Evolutionary conservation across 2,797 vertebrate species (phyloP), one percentile per base, ranked within the genome.

Genomic region (Acropternis orthonyx): DNA sequence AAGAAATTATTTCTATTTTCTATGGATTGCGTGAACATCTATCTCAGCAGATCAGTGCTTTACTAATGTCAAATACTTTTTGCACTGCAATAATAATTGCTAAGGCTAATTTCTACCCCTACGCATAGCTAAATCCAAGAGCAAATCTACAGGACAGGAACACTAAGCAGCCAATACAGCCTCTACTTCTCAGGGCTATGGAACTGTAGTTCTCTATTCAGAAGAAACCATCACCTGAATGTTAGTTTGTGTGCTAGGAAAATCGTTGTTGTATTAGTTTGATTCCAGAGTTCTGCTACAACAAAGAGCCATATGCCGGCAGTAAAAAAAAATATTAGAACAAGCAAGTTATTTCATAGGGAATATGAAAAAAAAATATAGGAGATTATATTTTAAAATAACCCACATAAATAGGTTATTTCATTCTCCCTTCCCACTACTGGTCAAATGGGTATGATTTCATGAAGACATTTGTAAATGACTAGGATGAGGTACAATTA

Each of bases 251-350:
- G 75, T 71, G 94, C 88, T 87, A 93, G 91, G 86, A 96, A 88
- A 89, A 90, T 0, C 96, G 96, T n/a, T 92, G 78, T 81, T 96
- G 91, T 7, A 75, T 89, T 85, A 91, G 82, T 41, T 24, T 67
- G 76, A 93, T 39, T 69, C 76, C 94, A 97, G 95, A 92, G 88
- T 97, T 98, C 98, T 98, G 98, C 98, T 98, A 98, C 98, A 97
- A 97, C 80, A 95, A 83, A 65, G 58, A 43, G 66, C 36, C 59
- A 88, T 14, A 15, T 43, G 58, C 36, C 56, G 19, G 44, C 32
- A 89, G 10, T 23, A 30, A 82, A 46, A 46, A 46, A 23, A 22
- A 46, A 46, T 12, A 36, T 23, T 23, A 43, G 52, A 82, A 91
- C 4, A 16, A 74, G 15, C 34, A 41, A 16, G 7, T 14, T 65